Evolutionary conservation across 2,113 vertebrate genomes (phyloP).

Genomic region (Lota lota): DNA sequence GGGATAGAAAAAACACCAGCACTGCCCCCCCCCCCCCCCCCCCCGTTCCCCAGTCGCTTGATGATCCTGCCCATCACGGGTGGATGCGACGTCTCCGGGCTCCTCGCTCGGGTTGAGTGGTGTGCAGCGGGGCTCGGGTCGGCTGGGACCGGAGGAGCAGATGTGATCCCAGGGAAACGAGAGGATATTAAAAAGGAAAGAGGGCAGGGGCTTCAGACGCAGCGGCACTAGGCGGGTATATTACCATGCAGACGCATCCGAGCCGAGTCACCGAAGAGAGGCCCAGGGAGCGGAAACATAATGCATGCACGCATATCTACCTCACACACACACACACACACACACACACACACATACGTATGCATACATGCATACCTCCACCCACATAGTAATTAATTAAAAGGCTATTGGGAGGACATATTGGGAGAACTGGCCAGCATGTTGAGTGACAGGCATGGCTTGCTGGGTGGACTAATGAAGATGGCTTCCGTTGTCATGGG

Average conservation of each 20-base stretch:
- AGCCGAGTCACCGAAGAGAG: constrained; percentile 17
- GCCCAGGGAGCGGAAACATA: not conserved
- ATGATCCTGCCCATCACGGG: no score
- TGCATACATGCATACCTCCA: constrained; percentile 7
- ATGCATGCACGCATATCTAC: not conserved
- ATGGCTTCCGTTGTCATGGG: constrained; percentile 7
- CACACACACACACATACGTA: constrained; percentile 10
- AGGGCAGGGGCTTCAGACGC: constrained; percentile 44
- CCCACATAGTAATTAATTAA: not conserved
- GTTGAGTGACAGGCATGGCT: constrained; percentile 17
- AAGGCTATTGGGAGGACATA: constrained; percentile 15
- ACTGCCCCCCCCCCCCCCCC: no score
- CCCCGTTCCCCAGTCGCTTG: no score
- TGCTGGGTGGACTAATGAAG: constrained; percentile 18
- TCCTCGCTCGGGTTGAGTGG: not conserved
- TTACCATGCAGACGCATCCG: constrained; percentile 35
- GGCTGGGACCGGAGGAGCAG: constrained; percentile 30
- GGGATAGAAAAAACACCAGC: no score
- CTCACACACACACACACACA: constrained; percentile 1
- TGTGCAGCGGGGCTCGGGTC: constrained; percentile 17
- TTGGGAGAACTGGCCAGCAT: constrained; percentile 15
- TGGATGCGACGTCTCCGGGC: no score
- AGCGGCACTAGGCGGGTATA: constrained; percentile 6
- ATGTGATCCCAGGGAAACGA: constrained; percentile 46
- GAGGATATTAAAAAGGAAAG: constrained; percentile 63